A percentile compares a stretch with the other conserved stretches of the same genome.
Evolutionary conservation across 2,113 vertebrate species (phyloP).

Genomic region (Philantomba maxwellii): DNA sequence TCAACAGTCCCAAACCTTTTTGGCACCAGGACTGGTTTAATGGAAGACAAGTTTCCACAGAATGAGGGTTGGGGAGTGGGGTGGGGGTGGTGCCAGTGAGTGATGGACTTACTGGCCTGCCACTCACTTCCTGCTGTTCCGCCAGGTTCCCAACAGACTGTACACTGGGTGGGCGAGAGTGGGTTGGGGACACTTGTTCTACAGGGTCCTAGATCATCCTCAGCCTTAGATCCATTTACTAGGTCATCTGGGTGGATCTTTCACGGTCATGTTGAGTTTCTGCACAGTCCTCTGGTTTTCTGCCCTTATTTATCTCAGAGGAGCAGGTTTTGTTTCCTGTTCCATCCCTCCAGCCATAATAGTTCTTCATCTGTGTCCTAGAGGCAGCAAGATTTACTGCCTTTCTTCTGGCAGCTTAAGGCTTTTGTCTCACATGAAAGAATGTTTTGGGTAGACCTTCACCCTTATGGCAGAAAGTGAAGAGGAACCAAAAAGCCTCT

Average conservation of each 20-base stretch:
- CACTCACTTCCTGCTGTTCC: neutral
- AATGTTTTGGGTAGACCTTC: neutral
- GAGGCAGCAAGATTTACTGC: neutral
- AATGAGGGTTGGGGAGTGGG: neutral
- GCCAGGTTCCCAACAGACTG: neutral
- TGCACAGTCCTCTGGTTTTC: neutral
- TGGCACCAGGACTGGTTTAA: neutral
- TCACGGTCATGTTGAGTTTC: neutral
- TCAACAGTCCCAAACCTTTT: neutral
- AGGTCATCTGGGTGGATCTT: neutral
- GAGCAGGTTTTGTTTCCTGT: neutral
- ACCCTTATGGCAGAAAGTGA: too few relatives aligned
- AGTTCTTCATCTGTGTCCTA: neutral
- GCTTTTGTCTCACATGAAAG: neutral
- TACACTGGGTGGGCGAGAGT: neutral
- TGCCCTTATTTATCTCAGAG: neutral
- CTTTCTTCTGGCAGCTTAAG: neutral
- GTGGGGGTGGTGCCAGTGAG: neutral
- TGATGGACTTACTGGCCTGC: neutral
- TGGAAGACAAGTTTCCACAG: neutral
- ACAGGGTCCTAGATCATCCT: neutral
- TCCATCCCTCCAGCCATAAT: neutral
- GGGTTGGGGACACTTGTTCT: neutral
- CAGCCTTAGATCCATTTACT: neutral
- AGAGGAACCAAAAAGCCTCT: too few relatives aligned